A percentile compares a stretch with the other conserved stretches of the same genome.
These are phyloP conservation scores for Strigops habroptila DNA, from an alignment of 2,113 vertebrate genomes.

Conservation along the genomic window DNA sequence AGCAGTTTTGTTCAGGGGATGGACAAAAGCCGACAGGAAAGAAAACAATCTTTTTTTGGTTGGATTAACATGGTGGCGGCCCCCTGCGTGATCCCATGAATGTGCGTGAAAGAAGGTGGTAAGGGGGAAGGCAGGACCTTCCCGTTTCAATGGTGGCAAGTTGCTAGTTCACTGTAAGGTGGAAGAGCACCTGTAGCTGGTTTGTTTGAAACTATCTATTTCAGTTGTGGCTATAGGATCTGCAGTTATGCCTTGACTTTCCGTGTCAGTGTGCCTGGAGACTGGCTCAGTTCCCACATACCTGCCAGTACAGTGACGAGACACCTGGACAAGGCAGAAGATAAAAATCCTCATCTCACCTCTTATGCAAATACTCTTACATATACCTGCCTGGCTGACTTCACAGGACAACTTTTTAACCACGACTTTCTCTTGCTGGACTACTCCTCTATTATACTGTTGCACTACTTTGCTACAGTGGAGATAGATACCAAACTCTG, in stretches of 20 bases:
- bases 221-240: neutral
- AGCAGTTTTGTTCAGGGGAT: neutral
- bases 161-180: neutral
- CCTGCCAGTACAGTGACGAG: neutral
- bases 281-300: neutral
- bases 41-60: neutral
- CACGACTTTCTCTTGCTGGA: accelerated
- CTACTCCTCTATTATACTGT: neutral
- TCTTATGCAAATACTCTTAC: neutral
- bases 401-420: neutral
- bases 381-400: neutral
- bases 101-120: accelerated
- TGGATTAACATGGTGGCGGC: neutral
- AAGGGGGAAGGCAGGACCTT: neutral
- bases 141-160: neutral
- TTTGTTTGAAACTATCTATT: neutral
- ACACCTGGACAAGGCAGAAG: neutral
- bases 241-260: accelerated
- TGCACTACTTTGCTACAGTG: neutral
- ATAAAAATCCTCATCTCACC: neutral
- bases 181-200: neutral
- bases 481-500: neutral
- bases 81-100: neutral
- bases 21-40: neutral
- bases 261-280: neutral